phyloP scores from a whole-genome alignment of 2,888 invertebrate genomes.

The Chrysotoxum bicinctum region DNA sequence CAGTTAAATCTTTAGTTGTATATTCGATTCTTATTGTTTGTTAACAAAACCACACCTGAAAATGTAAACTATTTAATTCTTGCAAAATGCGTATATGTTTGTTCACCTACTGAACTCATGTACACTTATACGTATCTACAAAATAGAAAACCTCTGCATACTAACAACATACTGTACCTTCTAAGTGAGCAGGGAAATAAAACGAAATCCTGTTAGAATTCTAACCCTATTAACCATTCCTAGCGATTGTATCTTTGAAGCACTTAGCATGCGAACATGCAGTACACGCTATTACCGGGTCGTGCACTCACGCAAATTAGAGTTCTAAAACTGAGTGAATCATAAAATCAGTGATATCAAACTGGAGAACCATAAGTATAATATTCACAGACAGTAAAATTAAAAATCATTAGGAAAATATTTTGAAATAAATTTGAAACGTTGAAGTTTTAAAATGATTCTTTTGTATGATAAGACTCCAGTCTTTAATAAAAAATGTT shows the following conservation, averaged over 20 bases:
- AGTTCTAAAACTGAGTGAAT: conserved; percentile 19
- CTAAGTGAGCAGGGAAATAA: background rate
- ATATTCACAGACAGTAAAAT: background rate
- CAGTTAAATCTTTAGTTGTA: no score
- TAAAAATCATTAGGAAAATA: background rate
- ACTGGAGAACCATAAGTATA: background rate
- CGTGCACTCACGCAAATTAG: conserved; percentile 23
- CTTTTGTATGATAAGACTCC: no score
- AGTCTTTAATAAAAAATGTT: no score
- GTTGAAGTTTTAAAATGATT: background rate
- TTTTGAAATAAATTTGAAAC: background rate
- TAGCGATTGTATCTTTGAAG: conserved; percentile 24
- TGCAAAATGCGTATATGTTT: background rate
- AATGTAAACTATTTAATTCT: background rate
- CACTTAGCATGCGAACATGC: conserved; percentile 49
- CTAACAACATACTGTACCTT: background rate
- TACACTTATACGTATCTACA: background rate
- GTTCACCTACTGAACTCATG: background rate
- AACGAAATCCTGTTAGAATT: conserved; percentile 18
- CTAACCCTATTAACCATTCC: conserved; percentile 7
- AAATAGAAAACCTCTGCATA: background rate
- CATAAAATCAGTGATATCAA: conserved; percentile 19
- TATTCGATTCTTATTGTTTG: no score
- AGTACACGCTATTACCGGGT: conserved; percentile 31
- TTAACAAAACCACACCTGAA: no score